Evolutionary conservation across 2,113 vertebrate species (phyloP).

Genomic region (Lampris incognitus): DNA sequence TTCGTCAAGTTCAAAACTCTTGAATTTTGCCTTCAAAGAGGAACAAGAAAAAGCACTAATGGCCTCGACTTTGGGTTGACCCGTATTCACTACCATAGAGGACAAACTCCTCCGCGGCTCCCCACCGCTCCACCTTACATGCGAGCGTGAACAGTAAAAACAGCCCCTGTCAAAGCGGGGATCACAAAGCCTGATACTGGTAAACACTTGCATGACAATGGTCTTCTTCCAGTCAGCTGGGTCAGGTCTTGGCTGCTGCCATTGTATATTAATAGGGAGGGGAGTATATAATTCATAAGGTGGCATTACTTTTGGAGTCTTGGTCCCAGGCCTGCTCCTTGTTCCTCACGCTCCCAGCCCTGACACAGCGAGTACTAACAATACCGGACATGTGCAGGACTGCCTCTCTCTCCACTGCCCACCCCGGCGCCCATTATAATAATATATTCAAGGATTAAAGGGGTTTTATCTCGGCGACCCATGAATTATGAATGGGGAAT

Average conservation of each 20-base stretch:
- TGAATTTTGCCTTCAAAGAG: too few species aligned
- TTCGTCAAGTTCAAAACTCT: too few species aligned
- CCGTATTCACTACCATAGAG: too few species aligned
- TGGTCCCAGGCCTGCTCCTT: slow-evolving; percentile 65
- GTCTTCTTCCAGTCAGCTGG: slow-evolving; percentile 49
- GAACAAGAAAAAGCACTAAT: too few species aligned
- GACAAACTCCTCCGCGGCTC: not conserved
- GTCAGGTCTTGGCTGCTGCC: slow-evolving; percentile 41
- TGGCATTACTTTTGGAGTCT: slow-evolving; percentile 70
- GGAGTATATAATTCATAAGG: slow-evolving; percentile 82
- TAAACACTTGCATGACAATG: slow-evolving; percentile 71
- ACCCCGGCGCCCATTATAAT: slow-evolving; percentile 82
- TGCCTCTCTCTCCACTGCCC: slow-evolving; percentile 72
- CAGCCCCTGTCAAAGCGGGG: too few species aligned
- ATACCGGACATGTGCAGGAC: slow-evolving; percentile 79
- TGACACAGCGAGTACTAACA: slow-evolving; percentile 80
- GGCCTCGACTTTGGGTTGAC: too few species aligned
- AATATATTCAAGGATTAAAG: slow-evolving; percentile 89
- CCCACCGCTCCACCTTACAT: not conserved
- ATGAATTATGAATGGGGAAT: slow-evolving; percentile 86
- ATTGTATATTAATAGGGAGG: slow-evolving; percentile 79
- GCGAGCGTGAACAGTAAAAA: too few species aligned
- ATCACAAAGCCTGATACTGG: slow-evolving; percentile 6
- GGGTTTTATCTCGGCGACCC: slow-evolving; percentile 82
- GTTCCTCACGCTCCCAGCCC: slow-evolving; percentile 60